These are phyloP conservation scores for Ellobium chinense DNA, from an alignment of 2,888 invertebrate species.

Conservation along the genomic window DNA sequence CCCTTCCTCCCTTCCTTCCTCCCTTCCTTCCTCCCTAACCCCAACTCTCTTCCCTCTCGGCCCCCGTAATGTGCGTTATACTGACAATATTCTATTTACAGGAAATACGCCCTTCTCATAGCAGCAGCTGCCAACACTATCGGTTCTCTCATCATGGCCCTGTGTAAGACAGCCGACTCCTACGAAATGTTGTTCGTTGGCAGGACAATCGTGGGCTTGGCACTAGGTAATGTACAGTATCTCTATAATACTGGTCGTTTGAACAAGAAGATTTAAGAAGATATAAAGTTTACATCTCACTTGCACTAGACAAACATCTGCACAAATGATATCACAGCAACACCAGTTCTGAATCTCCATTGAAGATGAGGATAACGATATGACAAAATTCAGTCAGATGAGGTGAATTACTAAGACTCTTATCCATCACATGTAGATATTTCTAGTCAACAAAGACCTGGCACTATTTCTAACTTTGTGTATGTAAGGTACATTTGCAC, in stretches of 20 bases:
- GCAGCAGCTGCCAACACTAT: neutral
- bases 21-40: neutral
- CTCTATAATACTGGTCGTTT: neutral
- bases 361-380: too few relatives aligned
- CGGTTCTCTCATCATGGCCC: slow-evolving; percentile 1
- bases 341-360: too few relatives aligned
- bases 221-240: neutral
- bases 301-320: too few relatives aligned
- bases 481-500: too few relatives aligned
- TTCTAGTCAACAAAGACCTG: too few relatives aligned
- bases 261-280: neutral
- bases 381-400: too few relatives aligned
- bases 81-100: neutral
- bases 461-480: too few relatives aligned
- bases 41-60: neutral
- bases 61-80: neutral
- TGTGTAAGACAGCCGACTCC: neutral
- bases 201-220: neutral
- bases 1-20: too few relatives aligned
- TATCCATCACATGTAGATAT: too few relatives aligned
- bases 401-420: too few relatives aligned
- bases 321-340: too few relatives aligned
- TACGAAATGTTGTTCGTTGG: slow-evolving; percentile 41
- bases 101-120: slow-evolving; percentile 4
- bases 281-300: too few relatives aligned